Base-by-base conservation (phyloP, 2,888 invertebrate genomes). In the Drosophila anomelani region DNA sequence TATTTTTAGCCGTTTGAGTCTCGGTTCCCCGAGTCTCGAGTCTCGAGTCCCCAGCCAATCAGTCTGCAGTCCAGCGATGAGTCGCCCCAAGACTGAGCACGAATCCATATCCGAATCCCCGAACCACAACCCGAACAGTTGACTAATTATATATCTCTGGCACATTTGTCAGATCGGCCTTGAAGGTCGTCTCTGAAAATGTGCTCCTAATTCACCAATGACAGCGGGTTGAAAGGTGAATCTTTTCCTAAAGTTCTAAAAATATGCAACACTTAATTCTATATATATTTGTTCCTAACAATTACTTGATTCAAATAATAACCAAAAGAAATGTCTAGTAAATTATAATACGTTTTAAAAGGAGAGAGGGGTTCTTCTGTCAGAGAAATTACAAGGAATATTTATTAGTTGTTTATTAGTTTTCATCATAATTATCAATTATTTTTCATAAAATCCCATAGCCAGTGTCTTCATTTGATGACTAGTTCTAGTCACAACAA, bases 1-100 rank as follows among this genome's bases (percentile, higher is more conserved):
- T 84, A 83, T 81, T 83, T 80, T 75, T 84, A 85, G 83, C 54
- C 38, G 46, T 20, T 12, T n/a, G 39, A n/a, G 41, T 41, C 10
- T 17, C 29, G 29, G 29, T 29, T 29, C 8, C 29, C 29, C 8
- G 12, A 15, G 43, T 47, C 10, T n/a, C 0, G 32, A 26, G 46
- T 47, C 10, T 17, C 0, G 20, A 15, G 15, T 69, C 72, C 73
- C 79, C 71, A 84, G 83, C 83, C 83, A 84, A 78, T 80, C 79
- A 78, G 83, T 84, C 83, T 85, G 64, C 55, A 32, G 54, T 23
- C 36, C 51, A 55, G 53, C 69, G 76, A 41, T 71, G 51, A 53
- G 51, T 53, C 51, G 34, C 36, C 36, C 64, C 64, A 5, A 43
- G 58, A 36, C 39, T n/a, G 26, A 23, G 34, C 67, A 49, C 49